Evolutionary conservation across 2,888 invertebrate species (phyloP).

Genomic region (Drosophila pseudotalamancana): DNA sequence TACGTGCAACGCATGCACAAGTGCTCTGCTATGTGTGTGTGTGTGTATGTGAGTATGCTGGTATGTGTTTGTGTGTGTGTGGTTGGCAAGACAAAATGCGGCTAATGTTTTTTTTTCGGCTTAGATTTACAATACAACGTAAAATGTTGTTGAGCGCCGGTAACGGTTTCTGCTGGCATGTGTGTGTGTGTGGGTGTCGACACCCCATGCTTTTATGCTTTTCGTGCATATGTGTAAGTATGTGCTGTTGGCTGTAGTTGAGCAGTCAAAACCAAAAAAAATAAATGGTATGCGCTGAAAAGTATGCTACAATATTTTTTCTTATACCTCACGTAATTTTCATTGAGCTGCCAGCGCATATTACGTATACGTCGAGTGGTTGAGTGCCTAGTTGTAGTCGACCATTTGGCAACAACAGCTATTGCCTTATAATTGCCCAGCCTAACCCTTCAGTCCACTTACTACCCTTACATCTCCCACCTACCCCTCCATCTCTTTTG

Average conservation of each 20-base stretch:
- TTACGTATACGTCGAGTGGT: slow-evolving; percentile 21
- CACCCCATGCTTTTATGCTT: slow-evolving; percentile 19
- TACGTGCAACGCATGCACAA: slow-evolving; percentile 73
- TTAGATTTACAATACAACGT: slow-evolving; percentile 73
- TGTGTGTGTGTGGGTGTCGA: slow-evolving; percentile 4
- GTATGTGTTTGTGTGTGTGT: slow-evolving; percentile 26
- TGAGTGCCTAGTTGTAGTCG: slow-evolving; percentile 4
- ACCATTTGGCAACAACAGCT: background rate
- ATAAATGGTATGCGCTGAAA: slow-evolving; percentile 40
- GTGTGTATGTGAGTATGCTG: slow-evolving; percentile 1
- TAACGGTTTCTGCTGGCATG: slow-evolving; percentile 26
- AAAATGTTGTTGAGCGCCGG: slow-evolving; percentile 51
- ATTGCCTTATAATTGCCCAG: slow-evolving; percentile 6
- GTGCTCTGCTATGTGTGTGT: slow-evolving; percentile 12
- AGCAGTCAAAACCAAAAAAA: slow-evolving; percentile 4
- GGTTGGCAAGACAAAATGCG: slow-evolving; percentile 75
- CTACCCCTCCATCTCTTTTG: background rate
- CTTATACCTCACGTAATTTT: background rate
- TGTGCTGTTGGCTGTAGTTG: slow-evolving; percentile 41
- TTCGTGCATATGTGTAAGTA: slow-evolving; percentile 2
- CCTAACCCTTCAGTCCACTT: background rate
- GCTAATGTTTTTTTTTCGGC: slow-evolving; percentile 70
- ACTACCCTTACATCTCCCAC: background rate
- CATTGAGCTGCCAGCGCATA: slow-evolving; percentile 13
- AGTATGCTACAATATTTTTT: slow-evolving; percentile 45